Conservation (phyloP, 2,888 invertebrate genomes). For the Congeria kusceri region DNA sequence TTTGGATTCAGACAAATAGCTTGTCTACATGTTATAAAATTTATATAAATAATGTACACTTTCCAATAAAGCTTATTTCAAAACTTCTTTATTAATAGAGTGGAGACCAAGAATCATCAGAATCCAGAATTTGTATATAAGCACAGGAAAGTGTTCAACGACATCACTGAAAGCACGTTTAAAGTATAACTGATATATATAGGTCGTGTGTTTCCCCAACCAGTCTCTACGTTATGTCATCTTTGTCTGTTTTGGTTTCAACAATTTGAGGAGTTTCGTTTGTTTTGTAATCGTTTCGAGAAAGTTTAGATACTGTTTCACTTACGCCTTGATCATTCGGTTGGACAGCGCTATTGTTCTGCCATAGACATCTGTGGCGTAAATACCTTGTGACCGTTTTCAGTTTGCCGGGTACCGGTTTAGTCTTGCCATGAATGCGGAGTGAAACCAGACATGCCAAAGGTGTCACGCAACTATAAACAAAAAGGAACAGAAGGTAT, state of each 20-base stretch:
- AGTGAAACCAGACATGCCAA: constrained; percentile 38
- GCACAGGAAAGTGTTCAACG: too few species aligned
- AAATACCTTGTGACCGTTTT: background rate
- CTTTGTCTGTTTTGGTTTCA: background rate
- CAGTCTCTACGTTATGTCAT: background rate
- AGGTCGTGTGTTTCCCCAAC: background rate
- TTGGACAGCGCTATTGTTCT: background rate
- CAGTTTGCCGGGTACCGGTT: background rate
- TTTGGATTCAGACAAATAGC: too few species aligned
- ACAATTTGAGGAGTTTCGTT: background rate
- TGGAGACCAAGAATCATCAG: too few species aligned
- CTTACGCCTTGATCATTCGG: background rate
- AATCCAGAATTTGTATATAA: too few species aligned
- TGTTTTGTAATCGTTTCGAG: background rate
- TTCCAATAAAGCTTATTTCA: too few species aligned
- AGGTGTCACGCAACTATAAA: constrained; percentile 41
- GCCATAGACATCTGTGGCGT: background rate
- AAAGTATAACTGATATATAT: background rate
- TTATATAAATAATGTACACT: too few species aligned
- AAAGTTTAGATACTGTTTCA: too few species aligned
- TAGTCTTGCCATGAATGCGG: constrained; percentile 27
- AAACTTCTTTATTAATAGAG: too few species aligned
- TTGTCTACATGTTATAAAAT: too few species aligned
- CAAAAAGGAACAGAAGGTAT: constrained; percentile 43
- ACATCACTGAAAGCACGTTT: too few species aligned